Conservation (phyloP, 2,888 invertebrate genomes). For the Amiota minor region DNA sequence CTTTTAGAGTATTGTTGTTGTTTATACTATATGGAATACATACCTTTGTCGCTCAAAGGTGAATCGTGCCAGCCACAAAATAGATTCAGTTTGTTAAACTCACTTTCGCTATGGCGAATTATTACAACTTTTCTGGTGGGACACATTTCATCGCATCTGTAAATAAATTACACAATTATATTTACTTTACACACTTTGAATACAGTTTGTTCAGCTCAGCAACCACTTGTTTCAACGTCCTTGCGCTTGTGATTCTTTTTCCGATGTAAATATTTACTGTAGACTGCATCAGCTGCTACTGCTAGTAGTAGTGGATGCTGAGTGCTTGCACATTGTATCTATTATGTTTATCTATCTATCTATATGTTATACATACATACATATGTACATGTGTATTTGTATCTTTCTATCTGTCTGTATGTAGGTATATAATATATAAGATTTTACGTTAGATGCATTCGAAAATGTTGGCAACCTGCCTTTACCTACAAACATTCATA, state of each 20-base stretch:
- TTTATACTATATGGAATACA: conserved; percentile 42
- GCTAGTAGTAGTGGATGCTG: neutral
- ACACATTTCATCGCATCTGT: conserved; percentile 49
- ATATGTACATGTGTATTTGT: neutral
- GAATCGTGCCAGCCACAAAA: conserved; percentile 86
- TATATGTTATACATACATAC: neutral
- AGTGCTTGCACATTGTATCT: neutral
- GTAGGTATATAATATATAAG: neutral
- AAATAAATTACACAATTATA: conserved; percentile 22
- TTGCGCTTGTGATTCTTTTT: neutral
- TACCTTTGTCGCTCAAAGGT: conserved; percentile 80
- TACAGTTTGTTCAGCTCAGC: neutral
- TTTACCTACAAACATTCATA: neutral
- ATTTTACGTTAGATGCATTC: neutral
- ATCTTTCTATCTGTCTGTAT: neutral
- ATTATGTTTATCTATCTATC: neutral
- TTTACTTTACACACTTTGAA: neutral
- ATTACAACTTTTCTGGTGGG: conserved; percentile 72
- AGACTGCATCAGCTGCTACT: neutral
- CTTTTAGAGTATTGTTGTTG: neutral
- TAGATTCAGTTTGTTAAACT: conserved; percentile 83
- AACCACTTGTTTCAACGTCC: conserved; percentile 7
- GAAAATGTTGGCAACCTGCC: conserved; percentile 1
- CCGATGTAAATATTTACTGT: neutral
- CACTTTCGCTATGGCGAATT: conserved; percentile 83